Percentiles rank a stretch among this genome's conserved stretches.
phyloP scores from a whole-genome alignment of 2,888 invertebrate genomes.

The Taenaris catops region DNA sequence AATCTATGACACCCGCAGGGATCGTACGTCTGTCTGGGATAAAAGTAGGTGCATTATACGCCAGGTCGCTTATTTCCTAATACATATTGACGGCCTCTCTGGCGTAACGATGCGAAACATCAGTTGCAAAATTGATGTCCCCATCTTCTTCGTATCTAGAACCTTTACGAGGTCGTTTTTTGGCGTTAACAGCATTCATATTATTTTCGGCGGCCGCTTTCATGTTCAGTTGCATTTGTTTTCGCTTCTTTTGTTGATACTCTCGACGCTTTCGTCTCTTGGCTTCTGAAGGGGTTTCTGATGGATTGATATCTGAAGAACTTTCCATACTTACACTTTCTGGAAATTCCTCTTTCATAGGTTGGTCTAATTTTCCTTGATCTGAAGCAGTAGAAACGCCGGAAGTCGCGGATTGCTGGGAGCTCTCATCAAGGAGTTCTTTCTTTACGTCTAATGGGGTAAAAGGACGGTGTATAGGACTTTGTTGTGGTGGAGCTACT shows the following conservation, averaged over 20 bases:
- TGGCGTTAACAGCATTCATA: slow-evolving; percentile 68
- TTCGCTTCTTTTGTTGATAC: slow-evolving; percentile 91
- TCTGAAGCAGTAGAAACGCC: slow-evolving; percentile 81
- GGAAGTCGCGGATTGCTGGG: slow-evolving; percentile 80
- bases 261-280: slow-evolving; percentile 87
- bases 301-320: slow-evolving; percentile 54
- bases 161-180: slow-evolving; percentile 91
- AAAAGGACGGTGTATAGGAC: slow-evolving; percentile 75
- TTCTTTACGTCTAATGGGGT: slow-evolving; percentile 85
- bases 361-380: slow-evolving; percentile 78
- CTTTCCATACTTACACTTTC: slow-evolving; percentile 66
- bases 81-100: too few relatives aligned
- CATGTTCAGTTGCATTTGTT: slow-evolving; percentile 86
- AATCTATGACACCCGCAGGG: too few relatives aligned
- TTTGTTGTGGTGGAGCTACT: slow-evolving; percentile 65
- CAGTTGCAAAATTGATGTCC: too few relatives aligned
- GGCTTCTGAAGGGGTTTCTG: slow-evolving; percentile 76
- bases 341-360: slow-evolving; percentile 80
- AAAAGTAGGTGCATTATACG: too few relatives aligned
- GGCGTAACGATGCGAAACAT: too few relatives aligned
- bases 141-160: slow-evolving; percentile 93
- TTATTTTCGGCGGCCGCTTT: slow-evolving; percentile 81
- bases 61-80: too few relatives aligned
- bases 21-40: too few relatives aligned
- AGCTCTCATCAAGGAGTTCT: slow-evolving; percentile 85